phyloP scores from a whole-genome alignment of 2,888 invertebrate genomes.

The Bursaphelenchus okinawaensis region DNA sequence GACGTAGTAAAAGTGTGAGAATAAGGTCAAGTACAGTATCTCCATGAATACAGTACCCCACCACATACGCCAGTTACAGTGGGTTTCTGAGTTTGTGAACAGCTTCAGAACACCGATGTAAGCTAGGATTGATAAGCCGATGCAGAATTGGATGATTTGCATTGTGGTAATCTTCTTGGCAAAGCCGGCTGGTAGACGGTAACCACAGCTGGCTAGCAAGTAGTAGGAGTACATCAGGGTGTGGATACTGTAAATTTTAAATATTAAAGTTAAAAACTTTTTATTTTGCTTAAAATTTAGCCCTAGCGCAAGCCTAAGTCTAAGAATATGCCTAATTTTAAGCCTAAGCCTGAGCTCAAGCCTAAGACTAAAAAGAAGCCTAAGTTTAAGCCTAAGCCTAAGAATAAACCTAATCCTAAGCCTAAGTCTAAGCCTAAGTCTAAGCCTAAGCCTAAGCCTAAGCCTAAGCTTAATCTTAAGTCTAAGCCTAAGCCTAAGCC shows the following conservation, averaged over 20 bases:
- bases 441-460: no score
- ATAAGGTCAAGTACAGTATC: constrained; percentile 39
- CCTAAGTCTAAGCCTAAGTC: no score
- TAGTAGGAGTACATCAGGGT: constrained; percentile 16
- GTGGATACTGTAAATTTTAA: background rate
- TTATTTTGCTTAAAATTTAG: background rate
- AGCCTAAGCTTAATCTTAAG: no score
- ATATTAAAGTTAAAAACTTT: background rate
- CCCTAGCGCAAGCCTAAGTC: no score
- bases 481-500: no score
- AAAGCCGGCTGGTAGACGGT: constrained; percentile 28
- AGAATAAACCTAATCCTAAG: no score
- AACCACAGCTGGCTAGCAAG: constrained; percentile 14
- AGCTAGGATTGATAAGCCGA: constrained; percentile 41
- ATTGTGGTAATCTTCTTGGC: constrained; percentile 42
- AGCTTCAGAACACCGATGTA: constrained; percentile 30
- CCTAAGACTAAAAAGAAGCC: no score
- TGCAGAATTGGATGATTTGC: constrained; percentile 44
- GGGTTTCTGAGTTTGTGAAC: constrained; percentile 13
- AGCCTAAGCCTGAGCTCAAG: no score
- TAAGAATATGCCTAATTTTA: no score
- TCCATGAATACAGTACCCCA: constrained; percentile 30
- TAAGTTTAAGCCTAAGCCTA: no score
- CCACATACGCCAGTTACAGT: constrained; percentile 6
- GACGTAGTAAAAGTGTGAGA: constrained; percentile 46